Evolutionary conservation across 2,888 invertebrate genomes (phyloP).

Genomic region (Acronicta aceris): DNA sequence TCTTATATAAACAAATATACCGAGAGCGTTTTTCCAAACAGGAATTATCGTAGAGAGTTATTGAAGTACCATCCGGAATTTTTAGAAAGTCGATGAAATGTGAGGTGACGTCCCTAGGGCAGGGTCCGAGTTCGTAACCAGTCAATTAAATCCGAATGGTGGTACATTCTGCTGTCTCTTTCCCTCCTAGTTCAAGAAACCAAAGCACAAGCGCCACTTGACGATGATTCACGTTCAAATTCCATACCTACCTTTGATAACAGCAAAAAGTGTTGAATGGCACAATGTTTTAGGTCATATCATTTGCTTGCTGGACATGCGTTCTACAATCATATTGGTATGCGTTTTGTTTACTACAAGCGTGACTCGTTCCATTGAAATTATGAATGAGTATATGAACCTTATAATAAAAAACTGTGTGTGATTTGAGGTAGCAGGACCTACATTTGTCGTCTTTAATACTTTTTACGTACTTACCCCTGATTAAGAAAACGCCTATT

Average conservation of each 20-base stretch:
- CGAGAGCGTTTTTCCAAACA: slow-evolving; percentile 69
- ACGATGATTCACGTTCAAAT: slow-evolving; percentile 87
- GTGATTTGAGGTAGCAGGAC: background rate
- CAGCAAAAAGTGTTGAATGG: slow-evolving; percentile 85
- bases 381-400: slow-evolving; percentile 43
- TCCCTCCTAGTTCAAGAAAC: slow-evolving; percentile 79
- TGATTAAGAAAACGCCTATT: no score
- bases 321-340: slow-evolving; percentile 64
- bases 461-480: no score
- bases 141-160: slow-evolving; percentile 88
- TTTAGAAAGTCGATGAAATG: slow-evolving; percentile 86
- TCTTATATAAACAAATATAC: slow-evolving; percentile 30
- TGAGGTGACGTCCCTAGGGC: slow-evolving; percentile 84
- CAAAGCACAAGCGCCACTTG: slow-evolving; percentile 86
- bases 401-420: slow-evolving; percentile 3
- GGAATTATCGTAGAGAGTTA: slow-evolving; percentile 72
- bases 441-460: background rate
- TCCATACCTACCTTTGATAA: slow-evolving; percentile 87
- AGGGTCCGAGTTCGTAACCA: slow-evolving; percentile 87
- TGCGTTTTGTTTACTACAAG: slow-evolving; percentile 72
- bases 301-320: slow-evolving; percentile 76
- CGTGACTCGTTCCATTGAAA: slow-evolving; percentile 51
- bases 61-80: slow-evolving; percentile 81
- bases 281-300: slow-evolving; percentile 80
- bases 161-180: slow-evolving; percentile 81